A percentile compares a stretch with the other conserved stretches of the same genome.
These are phyloP conservation scores for Spermophilus dauricus DNA, from an alignment of 2,113 vertebrate species.

Conservation along the genomic window DNA sequence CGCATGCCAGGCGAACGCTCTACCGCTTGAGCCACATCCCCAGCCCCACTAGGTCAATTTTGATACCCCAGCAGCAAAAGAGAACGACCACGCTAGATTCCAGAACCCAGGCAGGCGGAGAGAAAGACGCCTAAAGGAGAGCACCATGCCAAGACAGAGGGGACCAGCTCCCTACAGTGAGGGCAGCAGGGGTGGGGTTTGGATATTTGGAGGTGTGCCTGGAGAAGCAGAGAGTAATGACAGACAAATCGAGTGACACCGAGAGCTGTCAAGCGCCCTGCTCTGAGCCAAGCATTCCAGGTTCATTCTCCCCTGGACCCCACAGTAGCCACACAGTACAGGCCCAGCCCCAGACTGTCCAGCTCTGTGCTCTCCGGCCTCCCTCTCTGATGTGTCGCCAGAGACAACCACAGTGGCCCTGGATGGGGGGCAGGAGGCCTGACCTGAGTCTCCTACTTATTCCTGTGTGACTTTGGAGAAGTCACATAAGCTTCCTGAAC, in stretches of 20 bases:
- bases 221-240: neutral
- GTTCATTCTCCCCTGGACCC: neutral
- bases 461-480: conserved; percentile 23
- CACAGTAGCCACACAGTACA: neutral
- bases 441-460: neutral
- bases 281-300: too few species aligned
- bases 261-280: neutral
- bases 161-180: neutral
- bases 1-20: too few species aligned
- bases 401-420: neutral
- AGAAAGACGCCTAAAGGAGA: neutral
- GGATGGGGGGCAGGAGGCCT: neutral
- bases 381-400: neutral
- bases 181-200: neutral
- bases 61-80: neutral
- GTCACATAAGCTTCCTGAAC: neutral
- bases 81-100: neutral
- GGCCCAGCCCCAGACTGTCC: neutral
- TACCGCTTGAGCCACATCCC: too few species aligned
- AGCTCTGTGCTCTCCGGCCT: neutral
- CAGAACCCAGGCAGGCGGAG: neutral
- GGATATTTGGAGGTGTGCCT: neutral
- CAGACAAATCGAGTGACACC: neutral
- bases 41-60: neutral
- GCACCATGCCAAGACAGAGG: neutral